phyloP scores from a whole-genome alignment of 2,888 invertebrate species.

The Chydorus sphaericus region DNA sequence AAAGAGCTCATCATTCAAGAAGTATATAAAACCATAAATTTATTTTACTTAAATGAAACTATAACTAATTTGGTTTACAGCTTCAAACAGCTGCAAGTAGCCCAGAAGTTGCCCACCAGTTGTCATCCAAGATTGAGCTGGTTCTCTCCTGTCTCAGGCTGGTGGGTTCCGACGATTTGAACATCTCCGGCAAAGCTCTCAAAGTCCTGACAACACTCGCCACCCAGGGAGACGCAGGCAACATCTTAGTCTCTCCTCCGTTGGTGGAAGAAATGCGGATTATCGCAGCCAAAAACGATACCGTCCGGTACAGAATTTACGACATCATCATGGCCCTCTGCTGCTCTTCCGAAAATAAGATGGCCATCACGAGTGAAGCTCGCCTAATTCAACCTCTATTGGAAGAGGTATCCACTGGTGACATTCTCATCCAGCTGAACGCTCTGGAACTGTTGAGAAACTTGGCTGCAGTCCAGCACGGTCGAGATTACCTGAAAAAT shows the following conservation, averaged over 20 bases:
- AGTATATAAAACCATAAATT: constrained; percentile 28
- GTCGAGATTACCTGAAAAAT: constrained; percentile 53
- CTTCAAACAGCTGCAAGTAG: constrained; percentile 23
- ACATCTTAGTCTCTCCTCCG: constrained; percentile 37
- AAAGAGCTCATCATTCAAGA: constrained; percentile 47
- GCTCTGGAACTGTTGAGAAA: constrained; percentile 60
- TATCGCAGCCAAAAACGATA: constrained; percentile 34
- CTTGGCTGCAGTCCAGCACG: constrained; percentile 52
- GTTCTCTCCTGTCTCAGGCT: constrained; percentile 40
- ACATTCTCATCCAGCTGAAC: constrained; percentile 63
- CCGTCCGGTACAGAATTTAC: constrained; percentile 49
- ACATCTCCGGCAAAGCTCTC: constrained; percentile 44
- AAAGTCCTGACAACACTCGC: constrained; percentile 38
- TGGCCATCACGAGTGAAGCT: constrained; percentile 41
- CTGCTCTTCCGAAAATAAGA: constrained; percentile 36
- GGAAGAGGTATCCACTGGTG: constrained; percentile 48
- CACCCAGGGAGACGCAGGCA: constrained; percentile 31
- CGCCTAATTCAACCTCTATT: constrained; percentile 52
- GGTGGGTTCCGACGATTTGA: constrained; percentile 42
- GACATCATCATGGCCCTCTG: constrained; percentile 46
- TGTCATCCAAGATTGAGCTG: constrained; percentile 36
- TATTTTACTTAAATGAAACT: constrained; percentile 5
- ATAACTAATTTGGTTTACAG: constrained; percentile 14
- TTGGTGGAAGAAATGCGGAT: constrained; percentile 37
- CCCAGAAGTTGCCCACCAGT: constrained; percentile 27